These are phyloP conservation scores for Spongilla lacustris DNA, from an alignment of 37 sponge, comb jelly and placozoan species.

Conservation along the genomic window DNA sequence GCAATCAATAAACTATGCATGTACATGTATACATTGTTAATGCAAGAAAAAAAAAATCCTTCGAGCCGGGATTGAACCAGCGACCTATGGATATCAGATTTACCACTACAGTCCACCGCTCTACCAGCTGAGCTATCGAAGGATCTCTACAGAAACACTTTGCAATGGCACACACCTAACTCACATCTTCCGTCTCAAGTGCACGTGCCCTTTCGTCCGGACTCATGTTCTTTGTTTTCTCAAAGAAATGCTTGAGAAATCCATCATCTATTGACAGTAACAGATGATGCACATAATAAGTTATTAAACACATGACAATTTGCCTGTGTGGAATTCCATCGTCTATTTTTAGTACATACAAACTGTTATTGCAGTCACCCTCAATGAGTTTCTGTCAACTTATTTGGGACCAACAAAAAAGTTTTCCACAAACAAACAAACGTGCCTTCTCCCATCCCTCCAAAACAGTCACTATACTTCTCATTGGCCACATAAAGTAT, in stretches of 20 bases:
- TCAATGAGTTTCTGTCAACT: too few species aligned
- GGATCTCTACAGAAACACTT: constrained; percentile 5
- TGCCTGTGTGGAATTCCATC: too few species aligned
- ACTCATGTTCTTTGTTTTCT: constrained; percentile 74
- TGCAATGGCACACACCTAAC: not conserved
- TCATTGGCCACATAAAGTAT: too few species aligned
- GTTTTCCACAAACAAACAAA: too few species aligned
- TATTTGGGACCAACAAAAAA: too few species aligned
- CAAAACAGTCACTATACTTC: too few species aligned
- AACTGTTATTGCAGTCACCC: too few species aligned
- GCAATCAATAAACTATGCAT: not conserved
- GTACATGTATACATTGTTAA: constrained; percentile 30
- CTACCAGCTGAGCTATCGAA: constrained; percentile 88
- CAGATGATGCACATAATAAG: not conserved
- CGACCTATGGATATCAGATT: constrained; percentile 84
- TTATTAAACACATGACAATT: too few species aligned
- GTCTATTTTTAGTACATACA: too few species aligned
- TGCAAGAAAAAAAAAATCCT: constrained; percentile 66
- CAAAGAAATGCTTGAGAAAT: constrained; percentile 79
- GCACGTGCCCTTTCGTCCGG: constrained; percentile 70
- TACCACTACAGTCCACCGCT: constrained; percentile 83
- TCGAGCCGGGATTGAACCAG: constrained; percentile 94
- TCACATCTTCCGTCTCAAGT: constrained; percentile 80
- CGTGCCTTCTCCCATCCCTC: too few species aligned
- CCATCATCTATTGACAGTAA: constrained; percentile 68